Conservation (phyloP, 2,888 invertebrate genomes). For the Alcis repandata region DNA sequence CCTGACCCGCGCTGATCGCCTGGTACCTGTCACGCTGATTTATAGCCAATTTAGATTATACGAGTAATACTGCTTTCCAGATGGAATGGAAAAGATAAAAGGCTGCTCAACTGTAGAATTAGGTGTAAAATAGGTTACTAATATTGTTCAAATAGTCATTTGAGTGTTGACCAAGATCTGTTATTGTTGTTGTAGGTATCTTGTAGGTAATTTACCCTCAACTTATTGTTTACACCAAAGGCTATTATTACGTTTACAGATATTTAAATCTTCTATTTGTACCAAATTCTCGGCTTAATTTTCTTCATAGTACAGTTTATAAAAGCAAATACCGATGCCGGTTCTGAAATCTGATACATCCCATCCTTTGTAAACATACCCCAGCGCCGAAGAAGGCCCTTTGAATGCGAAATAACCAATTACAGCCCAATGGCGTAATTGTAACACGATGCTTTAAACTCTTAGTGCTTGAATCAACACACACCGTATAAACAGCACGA, state of each 20-base stretch:
- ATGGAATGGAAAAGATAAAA: neutral
- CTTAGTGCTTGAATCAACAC: slow-evolving; percentile 4
- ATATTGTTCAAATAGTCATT: neutral
- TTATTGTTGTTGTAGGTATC: too few relatives aligned
- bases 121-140: neutral
- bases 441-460: slow-evolving; percentile 33
- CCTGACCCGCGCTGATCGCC: slow-evolving; percentile 52
- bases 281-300: slow-evolving; percentile 11
- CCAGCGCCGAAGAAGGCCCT: slow-evolving; percentile 14
- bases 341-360: slow-evolving; percentile 22
- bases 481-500: slow-evolving; percentile 1
- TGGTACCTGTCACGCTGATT: slow-evolving; percentile 50
- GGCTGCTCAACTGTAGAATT: neutral
- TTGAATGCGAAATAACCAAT: slow-evolving; percentile 30
- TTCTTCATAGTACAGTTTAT: slow-evolving; percentile 9
- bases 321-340: slow-evolving; percentile 6
- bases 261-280: neutral
- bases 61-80: too few relatives aligned
- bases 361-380: slow-evolving; percentile 19
- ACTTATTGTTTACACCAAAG: neutral
- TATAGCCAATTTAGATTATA: slow-evolving; percentile 20
- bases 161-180: too few relatives aligned
- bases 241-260: neutral
- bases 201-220: neutral
- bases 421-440: slow-evolving; percentile 26